Evolutionary conservation across 2,113 vertebrate genomes (phyloP), one percentile per base, ranked within the genome.

Genomic region (Bos javanicus): DNA sequence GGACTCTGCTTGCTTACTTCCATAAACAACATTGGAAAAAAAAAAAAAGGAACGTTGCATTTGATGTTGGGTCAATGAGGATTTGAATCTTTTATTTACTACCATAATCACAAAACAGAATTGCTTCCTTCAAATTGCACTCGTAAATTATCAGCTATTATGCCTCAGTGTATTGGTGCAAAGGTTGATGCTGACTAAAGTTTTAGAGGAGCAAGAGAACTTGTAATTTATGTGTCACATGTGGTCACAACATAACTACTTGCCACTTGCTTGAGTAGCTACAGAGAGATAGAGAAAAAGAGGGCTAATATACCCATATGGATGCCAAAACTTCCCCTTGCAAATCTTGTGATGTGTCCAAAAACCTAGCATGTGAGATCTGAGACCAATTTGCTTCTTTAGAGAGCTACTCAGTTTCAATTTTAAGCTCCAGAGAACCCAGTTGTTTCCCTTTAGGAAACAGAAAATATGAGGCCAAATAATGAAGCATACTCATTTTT

Each of bases 41-140:
- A 25, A 43, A 71, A 25, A 39, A 54, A 87, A 19, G 16, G 16
- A 48, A 78, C 95, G 46, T 6, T 26, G 85, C 88, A 56, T 86
- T 82, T 94, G 36, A 56, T 16, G 54, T 36, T 50, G 50, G 60
- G 78, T 83, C 83, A 89, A 7, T 62, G 71, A 95, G 78, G 86
- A 91, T 95, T 83, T 78, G 76, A 87, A 91, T 87, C 52, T 86
- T 94, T 90, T 88, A 91, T 95, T 96, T 95, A 83, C 86, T 82
- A 39, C 87, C 3, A 0, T 83, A 91, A 91, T 95, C 96, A 91
- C 43, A 89, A 89, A 96, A 25, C 9, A 56, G 50, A 97, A 95
- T 86, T 60, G 90, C 83, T 93, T 93, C 56, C 71, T 86, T 94
- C 67, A 91, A 89, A 94, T 97, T 60, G 39, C 71, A n/a, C 76